Evolutionary conservation across 2,113 vertebrate species (phyloP).

Genomic region (Ancistrus triradiatus): DNA sequence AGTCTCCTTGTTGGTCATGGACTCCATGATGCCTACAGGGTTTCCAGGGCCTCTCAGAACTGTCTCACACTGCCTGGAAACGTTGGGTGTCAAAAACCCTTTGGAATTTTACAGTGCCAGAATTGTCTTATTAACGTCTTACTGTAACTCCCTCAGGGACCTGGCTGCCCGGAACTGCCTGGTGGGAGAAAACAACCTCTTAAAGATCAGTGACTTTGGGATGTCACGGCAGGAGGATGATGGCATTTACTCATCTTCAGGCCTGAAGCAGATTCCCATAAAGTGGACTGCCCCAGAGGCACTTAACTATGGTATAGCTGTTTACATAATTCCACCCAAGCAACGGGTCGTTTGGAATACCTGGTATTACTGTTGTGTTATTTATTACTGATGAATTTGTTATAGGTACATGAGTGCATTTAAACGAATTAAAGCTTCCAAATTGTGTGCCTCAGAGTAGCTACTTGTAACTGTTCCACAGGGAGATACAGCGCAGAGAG

Average conservation of each 20-base stretch:
- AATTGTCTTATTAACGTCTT: constrained; percentile 3
- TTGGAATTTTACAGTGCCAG: too few species aligned
- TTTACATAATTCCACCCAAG: not conserved
- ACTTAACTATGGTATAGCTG: constrained; percentile 86
- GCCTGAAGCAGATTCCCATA: constrained; percentile 97
- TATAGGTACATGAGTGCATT: too few species aligned
- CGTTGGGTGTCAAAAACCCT: too few species aligned
- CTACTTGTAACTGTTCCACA: constrained; percentile 50
- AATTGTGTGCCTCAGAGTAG: too few species aligned
- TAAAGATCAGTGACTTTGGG: constrained; percentile 98
- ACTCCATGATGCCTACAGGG: too few species aligned
- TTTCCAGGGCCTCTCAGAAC: too few species aligned
- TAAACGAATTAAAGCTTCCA: too few species aligned
- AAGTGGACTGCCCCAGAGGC: constrained; percentile 99
- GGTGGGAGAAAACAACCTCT: constrained; percentile 82
- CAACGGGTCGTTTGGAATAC: too few species aligned
- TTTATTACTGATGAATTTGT: too few species aligned
- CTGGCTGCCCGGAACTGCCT: constrained; percentile 95
- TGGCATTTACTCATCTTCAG: constrained; percentile 93
- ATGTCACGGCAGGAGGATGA: constrained; percentile 98
- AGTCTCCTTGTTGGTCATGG: too few species aligned
- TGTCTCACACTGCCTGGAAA: too few species aligned
- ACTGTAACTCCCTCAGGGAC: constrained; percentile 70
- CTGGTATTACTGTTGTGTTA: too few species aligned
- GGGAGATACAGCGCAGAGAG: constrained; percentile 97